Evolutionary conservation across 2,113 vertebrate species (phyloP).

Genomic region (Prolemur simus): DNA sequence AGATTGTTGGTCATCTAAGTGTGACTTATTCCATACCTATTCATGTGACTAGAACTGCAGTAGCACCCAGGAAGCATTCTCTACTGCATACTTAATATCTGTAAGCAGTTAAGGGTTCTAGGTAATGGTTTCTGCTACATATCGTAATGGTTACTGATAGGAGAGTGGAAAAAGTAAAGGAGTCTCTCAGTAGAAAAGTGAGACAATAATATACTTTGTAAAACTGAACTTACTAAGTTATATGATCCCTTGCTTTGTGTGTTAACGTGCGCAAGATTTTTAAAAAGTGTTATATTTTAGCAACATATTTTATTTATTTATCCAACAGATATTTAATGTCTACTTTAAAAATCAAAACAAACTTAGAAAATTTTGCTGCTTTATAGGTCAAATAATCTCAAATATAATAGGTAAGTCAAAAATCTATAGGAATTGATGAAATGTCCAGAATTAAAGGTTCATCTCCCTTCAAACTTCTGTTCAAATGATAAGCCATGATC

Average conservation of each 20-base stretch:
- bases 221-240: not conserved
- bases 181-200: not conserved
- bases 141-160: not conserved
- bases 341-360: not conserved
- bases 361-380: not conserved
- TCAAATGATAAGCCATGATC: not conserved
- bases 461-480: not conserved
- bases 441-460: not conserved
- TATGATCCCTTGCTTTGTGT: not conserved
- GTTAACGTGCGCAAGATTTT: not conserved
- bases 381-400: not conserved
- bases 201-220: not conserved
- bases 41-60: not conserved
- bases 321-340: not conserved
- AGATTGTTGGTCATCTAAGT: not conserved
- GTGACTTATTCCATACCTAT: not conserved
- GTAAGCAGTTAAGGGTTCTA: not conserved
- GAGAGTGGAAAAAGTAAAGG: not conserved
- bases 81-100: not conserved
- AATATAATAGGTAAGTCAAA: not conserved
- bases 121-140: not conserved
- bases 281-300: not conserved
- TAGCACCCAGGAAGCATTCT: not conserved
- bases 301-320: not conserved
- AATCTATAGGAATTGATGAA: not conserved